Base-by-base conservation (phyloP, 1,140 invertebrate genomes). In the Platorchestia sp. region DNA sequence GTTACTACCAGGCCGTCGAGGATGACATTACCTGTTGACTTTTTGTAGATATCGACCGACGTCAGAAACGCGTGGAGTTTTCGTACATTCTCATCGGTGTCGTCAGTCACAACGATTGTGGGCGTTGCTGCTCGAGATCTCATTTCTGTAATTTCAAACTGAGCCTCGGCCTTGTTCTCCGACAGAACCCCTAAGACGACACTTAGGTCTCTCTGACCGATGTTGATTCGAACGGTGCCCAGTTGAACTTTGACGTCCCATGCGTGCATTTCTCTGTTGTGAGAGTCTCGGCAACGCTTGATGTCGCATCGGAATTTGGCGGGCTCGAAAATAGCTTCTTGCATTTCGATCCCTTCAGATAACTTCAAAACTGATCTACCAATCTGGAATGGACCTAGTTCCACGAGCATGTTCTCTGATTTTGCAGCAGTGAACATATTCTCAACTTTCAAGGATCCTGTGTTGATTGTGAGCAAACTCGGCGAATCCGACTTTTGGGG, bases 401-500 rank as follows among this genome's bases (percentile, higher is more conserved):
- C 98, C 53, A 98, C 97, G 53, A 98, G 97, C 96, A 98, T 97
- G 96, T 98, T 98, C 96, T 98, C 98, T 40, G 98, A 97, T 40
- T 98, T 90, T 90, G 95, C 86, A n/a, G 95, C 95, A 97, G 98
- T 98, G 97, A 99, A 98, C 97, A 98, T 98, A 96, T 99, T 99
- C 97, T 98, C 98, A 43, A 99, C 98, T 7, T 97, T 97, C 22
- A 99, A 97, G 96, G 98, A 98, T 95, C 98, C 98, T 97, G 98
- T 98, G 97, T 98, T 98, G 41, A 98, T 97, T 89, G 99, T 97
- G 87, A 99, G 97, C n/a, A 98, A 97, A 97, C 98, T 98, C 0
- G 98, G 98, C 14, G 98, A 98, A 95, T 98, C 98, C 42, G 98
- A 98, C 96, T 98, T 98, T 97, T 98, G 98, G 0, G 98, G 98